Base-by-base conservation (phyloP, 2,888 invertebrate species). In the Belgica antarctica region DNA sequence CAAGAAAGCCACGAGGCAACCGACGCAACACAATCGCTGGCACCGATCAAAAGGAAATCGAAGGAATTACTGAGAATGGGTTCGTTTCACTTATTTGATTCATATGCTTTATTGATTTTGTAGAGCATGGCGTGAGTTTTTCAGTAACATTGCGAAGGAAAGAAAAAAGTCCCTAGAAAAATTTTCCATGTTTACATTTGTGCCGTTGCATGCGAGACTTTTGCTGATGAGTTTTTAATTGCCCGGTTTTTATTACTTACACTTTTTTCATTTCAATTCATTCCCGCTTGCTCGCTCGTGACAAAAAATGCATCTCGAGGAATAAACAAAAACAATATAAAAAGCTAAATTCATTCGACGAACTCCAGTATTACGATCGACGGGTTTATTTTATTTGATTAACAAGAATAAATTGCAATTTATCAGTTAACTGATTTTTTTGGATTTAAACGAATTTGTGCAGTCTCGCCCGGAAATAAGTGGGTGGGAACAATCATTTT, bases 21-120 rank as follows among this genome's bases (percentile, higher is more conserved):
- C 85, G 93, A 83, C 86, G 94, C 79, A 94, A 94, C 81, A 94
- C 94, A 76, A 89, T 94, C 78, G 91, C 92, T 75, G 92, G 93
- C 79, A 92, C 90, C 76, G 92, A 92, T 84, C 89, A 91, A 78
- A 91, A 90, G 82, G 93, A 93, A 84, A 90, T 93, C 80, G 86
- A 88, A 80, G 89, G 89, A 81, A 61, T 69, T 15, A 92, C 91
- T 77, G 85, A 90, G 77, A 89, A 88, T 82, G 89, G 89, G 92
- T 91, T 84, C 85, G 89, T 86, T 62, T 8, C 36, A 36, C 15
- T n/a, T n/a, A n/a, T n/a, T n/a, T n/a, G n/a, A n/a, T n/a, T n/a
- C n/a, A n/a, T n/a, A n/a, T n/a, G n/a, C n/a, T n/a, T n/a, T 10
- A 7, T 65, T 41, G 65, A 31, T 65, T 25, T 36, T 46, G 4